Evolutionary conservation across 1,140 invertebrate species (phyloP).

Genomic region (Fragariocoptes setiger): DNA sequence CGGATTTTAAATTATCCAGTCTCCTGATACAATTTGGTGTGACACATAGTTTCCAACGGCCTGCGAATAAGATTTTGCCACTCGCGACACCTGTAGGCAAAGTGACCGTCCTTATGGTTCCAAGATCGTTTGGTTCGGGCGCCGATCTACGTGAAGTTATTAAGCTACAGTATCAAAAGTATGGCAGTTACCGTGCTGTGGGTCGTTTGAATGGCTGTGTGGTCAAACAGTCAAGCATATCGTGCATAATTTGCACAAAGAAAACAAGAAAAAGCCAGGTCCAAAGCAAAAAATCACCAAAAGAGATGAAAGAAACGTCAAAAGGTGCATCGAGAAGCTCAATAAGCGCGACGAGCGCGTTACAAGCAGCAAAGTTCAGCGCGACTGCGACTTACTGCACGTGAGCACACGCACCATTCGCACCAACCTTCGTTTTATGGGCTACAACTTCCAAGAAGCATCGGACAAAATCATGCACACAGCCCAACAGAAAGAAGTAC

Average conservation of each 20-base stretch:
- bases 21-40: too few species aligned
- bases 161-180: neutral
- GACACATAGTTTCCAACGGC: too few species aligned
- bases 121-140: too few species aligned
- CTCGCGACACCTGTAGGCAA: too few species aligned
- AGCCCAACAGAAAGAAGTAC: neutral
- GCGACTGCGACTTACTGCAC: neutral
- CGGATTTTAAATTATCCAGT: too few species aligned
- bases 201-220: neutral
- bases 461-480: neutral
- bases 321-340: neutral
- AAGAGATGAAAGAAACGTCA: neutral
- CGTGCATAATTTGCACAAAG: neutral
- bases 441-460: neutral
- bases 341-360: neutral
- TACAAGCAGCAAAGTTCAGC: neutral
- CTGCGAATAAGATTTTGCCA: too few species aligned
- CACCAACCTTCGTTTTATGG: neutral
- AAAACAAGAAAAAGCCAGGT: neutral
- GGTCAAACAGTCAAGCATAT: neutral
- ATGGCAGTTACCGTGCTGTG: neutral
- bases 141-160: neutral
- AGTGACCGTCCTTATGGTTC: too few species aligned
- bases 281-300: neutral
- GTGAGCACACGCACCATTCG: neutral